Evolutionary conservation across 23 tunicate species (phyloP), one percentile per base, ranked within the genome.

Genomic region (Ascidia mentula): DNA sequence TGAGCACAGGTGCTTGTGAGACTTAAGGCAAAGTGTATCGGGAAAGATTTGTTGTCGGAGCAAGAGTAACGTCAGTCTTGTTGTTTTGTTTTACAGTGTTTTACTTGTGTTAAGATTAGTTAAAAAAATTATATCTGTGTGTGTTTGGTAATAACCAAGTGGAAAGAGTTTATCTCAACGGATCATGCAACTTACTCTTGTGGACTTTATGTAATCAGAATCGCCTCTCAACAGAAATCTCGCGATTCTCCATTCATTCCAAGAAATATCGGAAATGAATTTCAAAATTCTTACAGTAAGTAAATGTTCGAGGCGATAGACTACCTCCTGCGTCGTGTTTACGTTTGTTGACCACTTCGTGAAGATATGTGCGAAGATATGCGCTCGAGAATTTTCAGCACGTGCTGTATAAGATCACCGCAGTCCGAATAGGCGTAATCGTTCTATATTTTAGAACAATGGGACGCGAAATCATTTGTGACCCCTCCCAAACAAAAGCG

Each of bases 241-340:
- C 22, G 65, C 7, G 22, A 53, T 6, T 53, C 65, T 20, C 22
- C 28, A 53, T 53, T 53, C 65, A 53, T 28, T 20, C 22, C 65
- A 28, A 53, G 65, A 20, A 28, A 28, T 53, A 74, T 6, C 46
- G 15, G 18, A 37, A 30, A 77, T 77, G 81, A 77, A 77, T 77
- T 77, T 77, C 53, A 77, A 77, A 77, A 77, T 77, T 31, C 38
- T 77, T 8, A 77, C 81, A 37, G 81, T 77, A 77, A 77, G 81
- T 74, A 36, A 18, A 26, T 69, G 39, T 36, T 1, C 45, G 46
- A 34, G 30, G 4, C 32, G 34, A 18, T 3, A 8, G 32, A 4
- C n/a, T n/a, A n/a, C n/a, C n/a, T n/a, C n/a, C n/a, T n/a, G n/a
- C n/a, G n/a, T 18, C 18, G 60, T 18, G 60, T 45, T 45, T 17